These are phyloP conservation scores for Schizotus pectinicornis DNA, from an alignment of 2,888 invertebrate species.

Conservation along the genomic window DNA sequence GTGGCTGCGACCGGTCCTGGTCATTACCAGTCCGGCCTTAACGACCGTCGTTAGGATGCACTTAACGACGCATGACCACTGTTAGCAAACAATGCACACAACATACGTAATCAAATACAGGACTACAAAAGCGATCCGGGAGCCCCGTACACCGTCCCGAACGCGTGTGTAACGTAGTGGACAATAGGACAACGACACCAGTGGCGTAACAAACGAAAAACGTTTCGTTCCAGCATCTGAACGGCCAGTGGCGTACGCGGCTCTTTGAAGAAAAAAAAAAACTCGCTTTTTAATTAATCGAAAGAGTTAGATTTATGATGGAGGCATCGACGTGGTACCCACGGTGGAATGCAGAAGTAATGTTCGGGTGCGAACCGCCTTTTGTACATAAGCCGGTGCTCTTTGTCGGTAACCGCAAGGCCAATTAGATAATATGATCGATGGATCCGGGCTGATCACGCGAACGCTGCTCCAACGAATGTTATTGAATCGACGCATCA, in stretches of 20 bases:
- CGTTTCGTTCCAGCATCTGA: not conserved
- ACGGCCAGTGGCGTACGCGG: too few species aligned
- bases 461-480: slow-evolving; percentile 33
- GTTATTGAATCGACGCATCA: too few species aligned
- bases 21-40: slow-evolving; percentile 24
- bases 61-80: slow-evolving; percentile 35
- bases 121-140: slow-evolving; percentile 19
- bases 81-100: slow-evolving; percentile 31
- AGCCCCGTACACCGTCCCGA: slow-evolving; percentile 15
- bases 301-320: too few species aligned
- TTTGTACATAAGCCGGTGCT: slow-evolving; percentile 46
- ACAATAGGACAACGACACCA: slow-evolving; percentile 7
- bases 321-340: slow-evolving; percentile 6
- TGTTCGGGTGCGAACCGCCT: slow-evolving; percentile 52
- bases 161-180: slow-evolving; percentile 9
- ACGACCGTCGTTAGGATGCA: slow-evolving; percentile 32
- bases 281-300: too few species aligned
- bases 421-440: slow-evolving; percentile 58
- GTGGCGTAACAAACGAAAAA: not conserved
- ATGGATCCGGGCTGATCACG: slow-evolving; percentile 50
- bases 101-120: slow-evolving; percentile 32
- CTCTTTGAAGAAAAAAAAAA: too few species aligned
- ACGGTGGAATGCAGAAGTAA: slow-evolving; percentile 45
- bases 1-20: not conserved
- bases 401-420: slow-evolving; percentile 59